Evolutionary conservation across 2,888 invertebrate species (phyloP).

Genomic region (Sesia bembeciformis): DNA sequence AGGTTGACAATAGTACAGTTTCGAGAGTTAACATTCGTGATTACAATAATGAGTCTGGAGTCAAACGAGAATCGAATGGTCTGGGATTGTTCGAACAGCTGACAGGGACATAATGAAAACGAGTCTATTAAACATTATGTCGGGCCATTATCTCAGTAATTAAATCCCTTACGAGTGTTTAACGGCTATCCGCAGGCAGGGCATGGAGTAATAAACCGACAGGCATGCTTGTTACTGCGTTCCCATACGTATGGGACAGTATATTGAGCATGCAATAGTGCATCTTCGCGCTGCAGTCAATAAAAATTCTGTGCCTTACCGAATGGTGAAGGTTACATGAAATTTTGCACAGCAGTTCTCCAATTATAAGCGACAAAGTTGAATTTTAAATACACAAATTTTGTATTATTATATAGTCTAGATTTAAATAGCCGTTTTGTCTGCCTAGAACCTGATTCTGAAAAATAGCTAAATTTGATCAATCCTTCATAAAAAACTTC

Average conservation of each 20-base stretch:
- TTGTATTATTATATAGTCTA: too few species aligned
- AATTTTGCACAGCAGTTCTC: too few species aligned
- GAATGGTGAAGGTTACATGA: too few species aligned
- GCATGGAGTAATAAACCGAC: conserved; percentile 21
- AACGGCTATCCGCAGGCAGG: conserved; percentile 26
- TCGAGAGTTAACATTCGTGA: conserved; percentile 26
- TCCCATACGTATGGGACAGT: conserved; percentile 38
- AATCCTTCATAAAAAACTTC: too few species aligned
- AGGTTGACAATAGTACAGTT: conserved; percentile 17
- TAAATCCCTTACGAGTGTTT: conserved; percentile 41
- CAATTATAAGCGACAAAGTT: too few species aligned
- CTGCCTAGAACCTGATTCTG: too few species aligned
- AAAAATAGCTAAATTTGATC: too few species aligned
- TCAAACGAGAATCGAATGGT: conserved; percentile 33
- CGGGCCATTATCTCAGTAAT: conserved; percentile 37
- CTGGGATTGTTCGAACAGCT: conserved; percentile 9
- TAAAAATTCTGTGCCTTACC: too few species aligned
- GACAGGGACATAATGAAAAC: conserved; percentile 1
- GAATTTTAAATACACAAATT: too few species aligned
- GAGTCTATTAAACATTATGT: conserved; percentile 13
- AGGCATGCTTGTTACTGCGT: conserved; percentile 24
- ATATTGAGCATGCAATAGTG: background rate
- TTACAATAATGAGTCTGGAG: conserved; percentile 31
- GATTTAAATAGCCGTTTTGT: too few species aligned
- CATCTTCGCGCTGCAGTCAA: background rate